Base-by-base conservation (phyloP, 2,113 vertebrate genomes). In the Macroglossus sobrinus region DNA sequence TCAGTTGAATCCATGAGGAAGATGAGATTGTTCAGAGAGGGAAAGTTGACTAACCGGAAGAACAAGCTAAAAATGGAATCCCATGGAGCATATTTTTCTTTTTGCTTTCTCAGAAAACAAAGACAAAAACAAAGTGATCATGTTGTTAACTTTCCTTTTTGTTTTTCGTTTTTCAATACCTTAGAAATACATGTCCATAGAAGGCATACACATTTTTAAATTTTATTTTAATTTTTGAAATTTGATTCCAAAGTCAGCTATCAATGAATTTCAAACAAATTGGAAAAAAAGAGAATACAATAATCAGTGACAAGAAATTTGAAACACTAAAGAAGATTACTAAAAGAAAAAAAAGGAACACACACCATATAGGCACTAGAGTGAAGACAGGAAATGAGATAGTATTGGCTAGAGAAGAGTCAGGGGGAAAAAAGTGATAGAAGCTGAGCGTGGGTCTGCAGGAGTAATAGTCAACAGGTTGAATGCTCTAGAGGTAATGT, bases 61-160 rank as follows among this genome's bases (percentile, higher is more conserved):
- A 95, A 45, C 61, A 84, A 80, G 19, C 80, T 59, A 38, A 86
- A 90, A 78, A 43, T 50, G 33, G 59, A 75, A 74, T 33, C 53
- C 33, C n/a, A 53, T 8, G 22, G n/a, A 76, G 69, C 8, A n/a
- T 5, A 43, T 43, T 72, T 71, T 71, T 71, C 18, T 66, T 75
- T 82, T 45, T 92, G 33, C 76, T 84, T 82, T 89, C 40, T 93
- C 45, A 85, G 71, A 64, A 95, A 88, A 87, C n/a, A 57, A 95
- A 92, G 33, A 35, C 66, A 53, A 72, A 55, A 50, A 50, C 50
- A 50, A 75, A 84, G 12, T 50, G n/a, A 64, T 78, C 50, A 61
- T 22, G 33, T 59, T 68, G 47, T 19, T 47, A 79, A 12, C 24
- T 50, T 79, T 50, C 28, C 26, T 38, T 66, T 43, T 57, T 59